Evolutionary conservation across 2,797 vertebrate species (phyloP).

Genomic region (Falco concolor): DNA sequence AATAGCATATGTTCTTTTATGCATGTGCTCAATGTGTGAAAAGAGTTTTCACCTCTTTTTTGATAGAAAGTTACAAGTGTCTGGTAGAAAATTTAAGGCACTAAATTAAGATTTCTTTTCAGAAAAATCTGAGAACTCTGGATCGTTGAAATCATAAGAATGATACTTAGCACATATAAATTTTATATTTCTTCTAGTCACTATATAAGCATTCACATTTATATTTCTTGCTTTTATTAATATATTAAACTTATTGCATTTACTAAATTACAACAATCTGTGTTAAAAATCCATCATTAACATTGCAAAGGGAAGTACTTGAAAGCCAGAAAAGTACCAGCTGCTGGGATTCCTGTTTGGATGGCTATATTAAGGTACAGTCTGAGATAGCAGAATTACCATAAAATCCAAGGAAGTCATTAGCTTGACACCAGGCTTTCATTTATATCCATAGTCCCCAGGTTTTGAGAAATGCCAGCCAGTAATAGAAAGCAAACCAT

Average conservation of each 20-base stretch:
- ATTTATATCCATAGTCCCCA: neutral
- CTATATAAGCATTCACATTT: neutral
- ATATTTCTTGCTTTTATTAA: neutral
- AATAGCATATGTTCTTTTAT: constrained; percentile 21
- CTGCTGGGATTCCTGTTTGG: neutral
- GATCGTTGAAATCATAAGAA: neutral
- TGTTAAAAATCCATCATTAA: neutral
- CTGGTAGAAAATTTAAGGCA: neutral
- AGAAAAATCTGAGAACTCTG: neutral
- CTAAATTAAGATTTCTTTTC: neutral
- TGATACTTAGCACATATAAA: neutral
- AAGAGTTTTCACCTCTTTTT: neutral
- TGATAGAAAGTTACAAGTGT: neutral
- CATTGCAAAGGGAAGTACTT: neutral
- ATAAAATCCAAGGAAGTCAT: neutral
- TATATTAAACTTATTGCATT: neutral
- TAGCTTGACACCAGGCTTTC: neutral
- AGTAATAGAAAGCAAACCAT: neutral
- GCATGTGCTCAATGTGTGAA: neutral
- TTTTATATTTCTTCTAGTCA: neutral
- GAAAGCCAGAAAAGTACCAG: neutral
- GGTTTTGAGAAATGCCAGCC: neutral
- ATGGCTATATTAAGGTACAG: neutral
- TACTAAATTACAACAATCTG: neutral
- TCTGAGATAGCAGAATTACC: neutral